These are phyloP conservation scores for Scophthalmus maximus DNA, from an alignment of 2,113 vertebrate genomes.

Conservation along the genomic window DNA sequence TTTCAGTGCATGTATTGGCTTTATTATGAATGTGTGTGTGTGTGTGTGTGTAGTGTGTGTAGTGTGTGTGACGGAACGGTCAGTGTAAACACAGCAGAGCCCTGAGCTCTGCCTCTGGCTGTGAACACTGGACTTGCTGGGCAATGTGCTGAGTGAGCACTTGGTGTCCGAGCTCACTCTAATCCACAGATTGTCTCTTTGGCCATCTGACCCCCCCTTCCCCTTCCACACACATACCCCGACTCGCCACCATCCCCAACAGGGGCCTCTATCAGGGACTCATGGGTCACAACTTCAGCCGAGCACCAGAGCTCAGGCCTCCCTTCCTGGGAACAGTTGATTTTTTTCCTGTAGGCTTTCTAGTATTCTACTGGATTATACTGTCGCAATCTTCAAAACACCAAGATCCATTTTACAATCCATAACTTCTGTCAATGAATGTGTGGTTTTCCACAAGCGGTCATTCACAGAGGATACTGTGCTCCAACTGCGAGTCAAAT, in stretches of 20 bases:
- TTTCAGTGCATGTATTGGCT: slow-evolving; percentile 9
- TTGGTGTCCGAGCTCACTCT: slow-evolving; percentile 71
- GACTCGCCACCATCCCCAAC: slow-evolving; percentile 15
- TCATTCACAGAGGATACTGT: background rate
- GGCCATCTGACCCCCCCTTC: slow-evolving; percentile 49
- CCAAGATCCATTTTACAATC: background rate
- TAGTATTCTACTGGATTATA: background rate
- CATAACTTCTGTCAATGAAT: background rate
- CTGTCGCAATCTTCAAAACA: background rate
- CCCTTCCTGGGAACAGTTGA: slow-evolving; percentile 10
- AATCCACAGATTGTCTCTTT: slow-evolving; percentile 77
- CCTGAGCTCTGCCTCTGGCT: slow-evolving; percentile 65
- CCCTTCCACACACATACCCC: slow-evolving; percentile 1
- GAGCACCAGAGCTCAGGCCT: slow-evolving; percentile 14
- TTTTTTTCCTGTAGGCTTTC: no score
- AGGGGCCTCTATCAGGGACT: slow-evolving; percentile 50
- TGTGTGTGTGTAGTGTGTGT: slow-evolving; percentile 36
- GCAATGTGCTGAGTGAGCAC: slow-evolving; percentile 80
- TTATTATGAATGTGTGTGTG: slow-evolving; percentile 18
- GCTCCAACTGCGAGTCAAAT: background rate
- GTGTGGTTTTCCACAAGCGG: background rate
- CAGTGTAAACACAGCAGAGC: slow-evolving; percentile 71
- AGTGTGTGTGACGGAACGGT: slow-evolving; percentile 33
- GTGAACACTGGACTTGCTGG: slow-evolving; percentile 71
- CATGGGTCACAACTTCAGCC: slow-evolving; percentile 49